phyloP scores from a whole-genome alignment of 2,113 vertebrate genomes.

The Porphyrio hochstetteri region DNA sequence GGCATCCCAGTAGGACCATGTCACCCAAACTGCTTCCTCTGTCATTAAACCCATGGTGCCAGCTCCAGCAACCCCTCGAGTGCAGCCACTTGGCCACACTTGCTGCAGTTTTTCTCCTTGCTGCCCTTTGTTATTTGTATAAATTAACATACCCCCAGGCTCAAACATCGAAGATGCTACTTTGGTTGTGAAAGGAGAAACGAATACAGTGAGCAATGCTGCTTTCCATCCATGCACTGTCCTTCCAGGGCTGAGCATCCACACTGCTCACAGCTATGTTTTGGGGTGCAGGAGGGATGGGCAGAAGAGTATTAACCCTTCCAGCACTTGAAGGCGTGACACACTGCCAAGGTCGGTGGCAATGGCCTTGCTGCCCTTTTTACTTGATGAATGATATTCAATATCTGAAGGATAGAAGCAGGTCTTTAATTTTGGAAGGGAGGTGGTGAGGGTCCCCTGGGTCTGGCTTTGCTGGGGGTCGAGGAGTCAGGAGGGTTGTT shows the following conservation, averaged over 20 bases:
- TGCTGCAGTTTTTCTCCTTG: neutral
- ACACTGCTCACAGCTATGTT: rapidly evolving
- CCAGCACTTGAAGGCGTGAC: neutral
- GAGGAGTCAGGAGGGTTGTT: neutral
- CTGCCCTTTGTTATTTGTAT: neutral
- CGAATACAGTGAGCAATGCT: rapidly evolving
- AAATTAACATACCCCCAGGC: neutral
- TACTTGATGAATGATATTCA: rapidly evolving
- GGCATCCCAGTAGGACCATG: neutral
- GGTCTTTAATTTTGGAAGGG: neutral
- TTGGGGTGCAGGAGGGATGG: neutral
- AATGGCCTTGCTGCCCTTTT: too few species aligned
- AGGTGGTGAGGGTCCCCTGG: neutral
- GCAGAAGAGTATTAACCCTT: neutral
- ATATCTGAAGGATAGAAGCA: neutral
- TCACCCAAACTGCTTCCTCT: neutral
- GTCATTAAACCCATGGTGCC: neutral
- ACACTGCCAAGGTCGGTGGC: neutral
- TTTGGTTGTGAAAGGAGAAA: neutral
- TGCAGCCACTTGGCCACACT: rapidly evolving
- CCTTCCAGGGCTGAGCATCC: neutral
- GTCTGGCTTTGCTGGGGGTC: neutral
- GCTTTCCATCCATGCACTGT: rapidly evolving
- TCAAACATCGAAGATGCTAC: neutral
- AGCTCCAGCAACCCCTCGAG: neutral